phyloP scores from a whole-genome alignment of 2,113 vertebrate genomes.

The Ellobius talpinus region DNA sequence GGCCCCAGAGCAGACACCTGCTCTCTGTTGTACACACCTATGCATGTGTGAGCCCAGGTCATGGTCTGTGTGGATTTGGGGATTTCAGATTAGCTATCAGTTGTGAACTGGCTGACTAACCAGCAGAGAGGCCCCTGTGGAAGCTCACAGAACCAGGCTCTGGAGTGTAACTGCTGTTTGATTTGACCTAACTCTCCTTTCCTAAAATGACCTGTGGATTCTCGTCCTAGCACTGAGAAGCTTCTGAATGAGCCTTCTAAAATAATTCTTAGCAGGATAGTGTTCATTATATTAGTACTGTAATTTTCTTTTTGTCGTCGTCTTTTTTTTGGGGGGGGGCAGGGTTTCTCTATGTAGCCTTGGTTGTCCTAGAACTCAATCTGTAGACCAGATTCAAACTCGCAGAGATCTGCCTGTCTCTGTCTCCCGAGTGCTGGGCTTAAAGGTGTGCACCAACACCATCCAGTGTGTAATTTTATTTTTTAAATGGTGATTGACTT shows the following conservation, averaged over 20 bases:
- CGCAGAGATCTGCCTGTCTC: too few relatives aligned
- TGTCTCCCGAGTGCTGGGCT: too few relatives aligned
- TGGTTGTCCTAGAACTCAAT: too few relatives aligned
- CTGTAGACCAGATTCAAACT: too few relatives aligned
- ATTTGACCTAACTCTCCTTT: background rate
- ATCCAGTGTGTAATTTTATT: conserved; percentile 68
- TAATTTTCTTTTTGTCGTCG: conserved; percentile 68
- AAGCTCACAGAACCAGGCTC: background rate
- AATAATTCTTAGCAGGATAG: conserved; percentile 70
- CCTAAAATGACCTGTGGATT: background rate
- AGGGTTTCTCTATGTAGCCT: too few relatives aligned
- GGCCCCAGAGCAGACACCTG: background rate
- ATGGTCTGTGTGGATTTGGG: background rate
- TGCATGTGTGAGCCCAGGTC: background rate
- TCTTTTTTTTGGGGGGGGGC: too few relatives aligned
- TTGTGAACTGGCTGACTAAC: background rate
- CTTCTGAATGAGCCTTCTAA: conserved; percentile 57
- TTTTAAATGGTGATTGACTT: conserved; percentile 65
- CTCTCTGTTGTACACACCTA: background rate
- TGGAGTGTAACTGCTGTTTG: background rate
- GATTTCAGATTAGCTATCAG: conserved; percentile 15
- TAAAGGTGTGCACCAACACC: too few relatives aligned
- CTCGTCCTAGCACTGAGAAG: background rate
- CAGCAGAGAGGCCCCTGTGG: background rate
- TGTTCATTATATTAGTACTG: conserved; percentile 68